phyloP scores from a whole-genome alignment of 2,888 invertebrate genomes.

The Chrysotoxum bicinctum region DNA sequence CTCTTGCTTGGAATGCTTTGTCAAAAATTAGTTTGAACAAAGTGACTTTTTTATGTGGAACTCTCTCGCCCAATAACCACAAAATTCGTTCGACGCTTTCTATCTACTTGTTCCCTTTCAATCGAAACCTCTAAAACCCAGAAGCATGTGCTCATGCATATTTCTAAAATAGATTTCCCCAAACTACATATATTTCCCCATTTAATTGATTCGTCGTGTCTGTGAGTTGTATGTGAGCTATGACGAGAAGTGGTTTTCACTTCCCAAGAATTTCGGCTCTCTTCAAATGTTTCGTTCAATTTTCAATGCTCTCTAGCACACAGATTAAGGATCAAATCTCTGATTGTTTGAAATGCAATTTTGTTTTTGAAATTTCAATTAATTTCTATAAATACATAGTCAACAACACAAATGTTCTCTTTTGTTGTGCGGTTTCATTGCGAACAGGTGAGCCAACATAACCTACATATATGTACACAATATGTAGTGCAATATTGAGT shows the following conservation, averaged over 20 bases:
- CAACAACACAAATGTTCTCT: background rate
- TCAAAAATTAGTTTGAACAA: background rate
- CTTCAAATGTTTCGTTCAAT: background rate
- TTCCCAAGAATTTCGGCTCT: slow-evolving; percentile 36
- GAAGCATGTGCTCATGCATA: slow-evolving; percentile 21
- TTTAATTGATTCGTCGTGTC: background rate
- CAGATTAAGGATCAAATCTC: slow-evolving; percentile 53
- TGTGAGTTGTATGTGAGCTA: background rate
- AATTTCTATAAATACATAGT: slow-evolving; percentile 40
- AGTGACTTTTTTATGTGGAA: no score
- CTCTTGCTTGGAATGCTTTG: background rate
- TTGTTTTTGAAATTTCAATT: slow-evolving; percentile 51
- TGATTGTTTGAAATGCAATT: slow-evolving; percentile 37
- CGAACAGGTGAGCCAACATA: slow-evolving; percentile 50
- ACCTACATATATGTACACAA: background rate
- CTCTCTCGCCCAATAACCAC: background rate
- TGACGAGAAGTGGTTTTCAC: background rate
- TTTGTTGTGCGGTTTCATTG: slow-evolving; percentile 27
- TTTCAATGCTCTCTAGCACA: slow-evolving; percentile 23
- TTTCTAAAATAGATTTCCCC: slow-evolving; percentile 20
- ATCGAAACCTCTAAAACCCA: background rate
- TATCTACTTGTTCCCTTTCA: background rate
- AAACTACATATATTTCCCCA: background rate
- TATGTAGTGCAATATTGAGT: background rate
- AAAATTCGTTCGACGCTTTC: background rate